Evolutionary conservation across 1,140 invertebrate genomes (phyloP).

Genomic region (Hesperophylax magnus): DNA sequence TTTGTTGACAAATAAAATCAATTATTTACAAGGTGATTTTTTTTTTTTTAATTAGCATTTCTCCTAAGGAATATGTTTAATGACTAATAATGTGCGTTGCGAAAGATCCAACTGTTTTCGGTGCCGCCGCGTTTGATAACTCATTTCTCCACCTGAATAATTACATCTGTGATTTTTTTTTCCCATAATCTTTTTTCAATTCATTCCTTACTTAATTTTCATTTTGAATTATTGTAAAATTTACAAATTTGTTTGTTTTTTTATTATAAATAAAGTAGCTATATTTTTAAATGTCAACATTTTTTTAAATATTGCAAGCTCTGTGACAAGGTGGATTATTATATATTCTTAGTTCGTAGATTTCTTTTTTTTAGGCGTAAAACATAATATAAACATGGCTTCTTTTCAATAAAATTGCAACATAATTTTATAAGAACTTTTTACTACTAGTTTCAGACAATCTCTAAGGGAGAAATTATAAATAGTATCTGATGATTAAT

Average conservation of each 20-base stretch:
- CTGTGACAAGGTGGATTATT: background rate
- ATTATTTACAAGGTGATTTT: background rate
- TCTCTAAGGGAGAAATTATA: background rate
- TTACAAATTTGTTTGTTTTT: background rate
- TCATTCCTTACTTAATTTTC: conserved; percentile 15
- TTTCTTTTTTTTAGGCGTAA: conserved; percentile 18
- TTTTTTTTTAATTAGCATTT: background rate
- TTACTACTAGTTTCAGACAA: conserved; percentile 5
- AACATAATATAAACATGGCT: conserved; percentile 14
- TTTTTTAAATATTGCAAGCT: conserved; percentile 2
- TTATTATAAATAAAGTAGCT: background rate
- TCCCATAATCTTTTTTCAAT: background rate
- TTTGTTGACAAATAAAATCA: background rate
- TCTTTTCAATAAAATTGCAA: conserved; percentile 1
- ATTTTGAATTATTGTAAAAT: background rate
- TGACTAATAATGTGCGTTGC: too few species aligned
- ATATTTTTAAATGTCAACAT: conserved; percentile 20
- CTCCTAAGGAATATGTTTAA: background rate
- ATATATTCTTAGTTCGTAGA: conserved; percentile 12
- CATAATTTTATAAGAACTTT: background rate
- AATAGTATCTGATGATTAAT: background rate
- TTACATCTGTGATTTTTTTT: conserved; percentile 18
- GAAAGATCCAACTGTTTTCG: too few species aligned
- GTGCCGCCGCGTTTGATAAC: too few species aligned
- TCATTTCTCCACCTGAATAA: background rate